Evolutionary conservation across 2,113 vertebrate genomes (phyloP).

Genomic region (Otocyon megalotis): DNA sequence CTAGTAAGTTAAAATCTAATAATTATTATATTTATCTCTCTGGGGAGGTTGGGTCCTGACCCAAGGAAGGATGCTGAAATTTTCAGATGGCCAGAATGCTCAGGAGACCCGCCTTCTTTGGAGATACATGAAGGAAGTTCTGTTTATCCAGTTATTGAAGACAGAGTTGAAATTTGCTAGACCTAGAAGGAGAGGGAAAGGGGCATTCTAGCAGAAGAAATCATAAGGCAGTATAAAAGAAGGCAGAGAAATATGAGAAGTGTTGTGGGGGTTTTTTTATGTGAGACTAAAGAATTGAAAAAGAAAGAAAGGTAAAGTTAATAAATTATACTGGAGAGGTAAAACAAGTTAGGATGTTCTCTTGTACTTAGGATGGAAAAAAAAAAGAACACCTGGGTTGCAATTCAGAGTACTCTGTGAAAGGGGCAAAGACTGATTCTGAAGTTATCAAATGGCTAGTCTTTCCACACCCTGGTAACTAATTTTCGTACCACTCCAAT

Average conservation of each 20-base stretch:
- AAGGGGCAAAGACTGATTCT: background rate
- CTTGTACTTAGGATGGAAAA: background rate
- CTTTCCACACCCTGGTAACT: background rate
- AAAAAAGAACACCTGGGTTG: background rate
- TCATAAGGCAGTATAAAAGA: background rate
- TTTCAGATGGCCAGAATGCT: background rate
- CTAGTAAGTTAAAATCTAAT: background rate
- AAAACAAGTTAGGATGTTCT: background rate
- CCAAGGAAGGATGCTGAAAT: background rate
- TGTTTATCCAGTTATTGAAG: background rate
- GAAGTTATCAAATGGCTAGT: background rate
- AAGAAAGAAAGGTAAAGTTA: background rate
- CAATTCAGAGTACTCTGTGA: constrained; percentile 8
- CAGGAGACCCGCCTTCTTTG: background rate
- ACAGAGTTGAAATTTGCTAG: background rate
- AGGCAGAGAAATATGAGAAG: constrained; percentile 9
- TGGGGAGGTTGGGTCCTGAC: background rate
- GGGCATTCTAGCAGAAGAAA: background rate
- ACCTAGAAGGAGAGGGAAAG: background rate
- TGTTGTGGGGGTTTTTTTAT: background rate
- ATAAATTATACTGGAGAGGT: background rate
- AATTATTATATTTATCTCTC: background rate
- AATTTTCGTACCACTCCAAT: background rate
- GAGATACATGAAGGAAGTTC: background rate
- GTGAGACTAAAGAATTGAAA: background rate